Evolutionary conservation across 1,140 invertebrate genomes (phyloP), one percentile per base, ranked within the genome.

Genomic region (Drosophila bifasciata): DNA sequence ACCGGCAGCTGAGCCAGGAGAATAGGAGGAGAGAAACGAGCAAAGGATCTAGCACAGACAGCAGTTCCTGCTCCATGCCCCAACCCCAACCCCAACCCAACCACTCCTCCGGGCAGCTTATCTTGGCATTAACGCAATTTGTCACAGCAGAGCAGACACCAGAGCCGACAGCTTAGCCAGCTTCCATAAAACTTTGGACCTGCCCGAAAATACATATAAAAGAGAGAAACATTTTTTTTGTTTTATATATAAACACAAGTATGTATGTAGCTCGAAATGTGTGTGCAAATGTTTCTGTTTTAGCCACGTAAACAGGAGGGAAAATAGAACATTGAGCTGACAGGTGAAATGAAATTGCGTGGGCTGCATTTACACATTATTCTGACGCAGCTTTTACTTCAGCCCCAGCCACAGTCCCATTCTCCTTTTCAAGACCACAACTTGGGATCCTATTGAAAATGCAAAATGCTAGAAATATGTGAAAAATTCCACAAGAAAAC

Each of bases 71-170:
- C 17, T n/a, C n/a, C n/a, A n/a, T n/a, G n/a, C n/a, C n/a, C n/a
- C n/a, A n/a, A n/a, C n/a, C n/a, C 1, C 50, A 17, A 15, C 45
- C 40, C 23, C 9, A 13, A 5, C 16, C 23, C 23, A 17, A 19
- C 6, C 23, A 23, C 19, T 39, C 43, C 73, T 53, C 52, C 70
- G 69, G 39, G 48, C 79, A 83, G 79, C 79, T 83, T 84, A 71
- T 49, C 70, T 59, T 79, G 75, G 79, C 79, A 83, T 84, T 84
- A 85, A 84, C 75, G 71, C 79, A 84, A 84, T 84, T 84, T 84
- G 79, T 79, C 75, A 79, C 79, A 63, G 45, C 74, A 83, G 53
- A 56, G 36, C 46, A 64, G 61, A 66, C 71, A 76, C 44, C 51
- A 45, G 43, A 71, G 60, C 41, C 60, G 61, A 66, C 74, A 78